Percentiles rank a stretch among this genome's conserved stretches.
These are phyloP conservation scores for Drosophila robusta DNA, from an alignment of 2,888 invertebrate genomes.

Conservation along the genomic window DNA sequence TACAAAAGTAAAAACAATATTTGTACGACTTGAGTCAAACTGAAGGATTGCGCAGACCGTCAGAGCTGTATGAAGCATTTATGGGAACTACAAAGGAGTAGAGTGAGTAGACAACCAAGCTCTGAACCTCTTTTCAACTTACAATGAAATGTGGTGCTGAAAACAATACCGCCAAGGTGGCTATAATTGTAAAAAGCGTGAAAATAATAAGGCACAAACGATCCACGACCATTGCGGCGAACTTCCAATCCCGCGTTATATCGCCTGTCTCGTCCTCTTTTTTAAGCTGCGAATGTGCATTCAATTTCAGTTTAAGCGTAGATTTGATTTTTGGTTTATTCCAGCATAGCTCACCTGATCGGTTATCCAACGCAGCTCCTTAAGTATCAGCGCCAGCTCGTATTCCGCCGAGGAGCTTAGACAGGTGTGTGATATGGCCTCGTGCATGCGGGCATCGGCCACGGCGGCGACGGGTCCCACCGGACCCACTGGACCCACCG, in stretches of 20 bases:
- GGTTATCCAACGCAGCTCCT: slow-evolving; percentile 96
- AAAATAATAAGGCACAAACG: slow-evolving; percentile 99
- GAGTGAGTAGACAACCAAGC: neutral
- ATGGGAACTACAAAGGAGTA: slow-evolving; percentile 74
- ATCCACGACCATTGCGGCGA: slow-evolving; percentile 99
- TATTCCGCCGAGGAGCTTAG: slow-evolving; percentile 93
- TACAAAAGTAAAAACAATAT: slow-evolving; percentile 70
- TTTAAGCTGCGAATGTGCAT: slow-evolving; percentile 88
- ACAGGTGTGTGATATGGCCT: slow-evolving; percentile 92
- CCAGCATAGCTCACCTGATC: slow-evolving; percentile 88
- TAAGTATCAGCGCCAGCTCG: slow-evolving; percentile 96
- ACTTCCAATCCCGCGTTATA: slow-evolving; percentile 99
- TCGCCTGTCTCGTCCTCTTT: slow-evolving; percentile 97
- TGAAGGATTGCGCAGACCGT: slow-evolving; percentile 39
- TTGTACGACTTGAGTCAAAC: slow-evolving; percentile 57
- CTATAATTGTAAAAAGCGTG: slow-evolving; percentile 98
- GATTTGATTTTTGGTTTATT: neutral
- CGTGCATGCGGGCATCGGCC: slow-evolving; percentile 88
- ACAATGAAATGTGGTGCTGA: slow-evolving; percentile 98
- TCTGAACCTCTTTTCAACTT: slow-evolving; percentile 67
- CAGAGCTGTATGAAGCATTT: slow-evolving; percentile 53
- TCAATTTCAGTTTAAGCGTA: neutral
- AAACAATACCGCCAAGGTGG: slow-evolving; percentile 97
- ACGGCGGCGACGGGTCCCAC: slow-evolving; percentile 85
- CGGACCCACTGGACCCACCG: slow-evolving; percentile 72